Evolutionary conservation across 1,140 invertebrate genomes (phyloP).

Genomic region (Hylaeus anthracinus): DNA sequence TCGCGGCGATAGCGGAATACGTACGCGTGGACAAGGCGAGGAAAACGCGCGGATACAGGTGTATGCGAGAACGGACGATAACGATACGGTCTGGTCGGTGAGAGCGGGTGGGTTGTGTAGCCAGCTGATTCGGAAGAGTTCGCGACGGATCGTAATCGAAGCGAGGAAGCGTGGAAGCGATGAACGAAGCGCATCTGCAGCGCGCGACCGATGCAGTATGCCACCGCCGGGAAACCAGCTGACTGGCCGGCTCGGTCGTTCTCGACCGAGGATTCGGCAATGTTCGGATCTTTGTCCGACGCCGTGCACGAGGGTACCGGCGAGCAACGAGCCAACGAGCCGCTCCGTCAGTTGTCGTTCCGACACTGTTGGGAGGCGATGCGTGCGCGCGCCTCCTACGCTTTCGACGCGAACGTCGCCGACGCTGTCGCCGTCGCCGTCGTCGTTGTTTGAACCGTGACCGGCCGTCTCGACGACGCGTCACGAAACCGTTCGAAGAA

Average conservation of each 20-base stretch:
- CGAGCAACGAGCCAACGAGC: conserved; percentile 51
- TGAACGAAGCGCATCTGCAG: conserved; percentile 41
- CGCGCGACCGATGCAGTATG: conserved; percentile 54
- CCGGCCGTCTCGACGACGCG: background rate
- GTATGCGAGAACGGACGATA: background rate
- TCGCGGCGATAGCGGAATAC: background rate
- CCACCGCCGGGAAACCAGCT: conserved; percentile 67
- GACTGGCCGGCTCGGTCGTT: conserved; percentile 63
- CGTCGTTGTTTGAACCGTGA: background rate
- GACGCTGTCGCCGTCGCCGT: background rate
- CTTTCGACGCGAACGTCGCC: background rate
- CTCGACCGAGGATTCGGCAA: conserved; percentile 39
- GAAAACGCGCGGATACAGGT: too few relatives aligned
- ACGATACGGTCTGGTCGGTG: background rate
- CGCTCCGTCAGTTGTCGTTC: conserved; percentile 70
- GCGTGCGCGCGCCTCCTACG: background rate
- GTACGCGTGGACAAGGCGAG: background rate
- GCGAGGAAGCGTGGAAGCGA: conserved; percentile 17
- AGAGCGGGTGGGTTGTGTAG: conserved; percentile 16
- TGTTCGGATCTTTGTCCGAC: conserved; percentile 60
- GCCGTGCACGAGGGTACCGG: conserved; percentile 72
- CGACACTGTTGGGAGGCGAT: conserved; percentile 65
- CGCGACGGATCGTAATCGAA: conserved; percentile 57
- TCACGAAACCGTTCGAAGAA: conserved; percentile 10
- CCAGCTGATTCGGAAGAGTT: conserved; percentile 67